Percentiles rank a stretch among this genome's conserved stretches.
Evolutionary conservation across 2,113 vertebrate species (phyloP).

Genomic region (Lophochroa leadbeateri): DNA sequence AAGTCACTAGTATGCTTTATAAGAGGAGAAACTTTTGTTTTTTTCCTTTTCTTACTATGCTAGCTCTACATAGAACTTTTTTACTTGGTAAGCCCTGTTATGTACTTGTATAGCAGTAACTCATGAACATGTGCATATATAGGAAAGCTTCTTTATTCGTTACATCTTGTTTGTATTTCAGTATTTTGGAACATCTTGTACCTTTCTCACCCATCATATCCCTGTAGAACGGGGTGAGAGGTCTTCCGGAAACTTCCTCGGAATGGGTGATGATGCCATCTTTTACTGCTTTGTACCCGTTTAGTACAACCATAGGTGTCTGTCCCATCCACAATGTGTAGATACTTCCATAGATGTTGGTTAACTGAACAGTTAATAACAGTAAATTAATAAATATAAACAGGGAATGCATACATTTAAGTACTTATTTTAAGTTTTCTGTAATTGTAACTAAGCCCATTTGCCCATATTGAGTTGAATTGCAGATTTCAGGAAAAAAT

Average conservation of each 20-base stretch:
- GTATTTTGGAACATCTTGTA: background rate
- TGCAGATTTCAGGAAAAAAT: background rate
- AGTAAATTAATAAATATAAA: background rate
- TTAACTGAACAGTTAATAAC: slow-evolving; percentile 44
- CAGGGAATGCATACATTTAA: background rate
- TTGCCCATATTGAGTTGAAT: background rate
- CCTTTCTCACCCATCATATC: slow-evolving; percentile 71
- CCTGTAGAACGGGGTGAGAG: slow-evolving; percentile 56
- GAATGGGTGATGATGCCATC: slow-evolving; percentile 62
- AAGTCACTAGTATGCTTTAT: background rate
- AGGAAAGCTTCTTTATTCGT: background rate
- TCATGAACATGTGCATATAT: background rate
- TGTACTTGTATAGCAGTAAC: background rate
- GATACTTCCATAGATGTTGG: slow-evolving; percentile 32
- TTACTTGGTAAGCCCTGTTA: background rate
- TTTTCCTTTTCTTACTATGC: background rate
- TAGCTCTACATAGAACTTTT: background rate
- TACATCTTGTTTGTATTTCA: background rate
- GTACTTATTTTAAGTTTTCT: background rate
- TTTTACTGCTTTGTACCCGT: slow-evolving; percentile 60
- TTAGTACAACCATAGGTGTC: slow-evolving; percentile 61
- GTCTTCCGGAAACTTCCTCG: slow-evolving; percentile 54
- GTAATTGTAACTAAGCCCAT: background rate
- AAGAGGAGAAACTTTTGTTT: background rate
- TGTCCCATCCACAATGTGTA: slow-evolving; percentile 69